These are phyloP conservation scores for Eunapius fragilis DNA, from an alignment of 37 sponge, comb jelly and placozoan species.

Conservation along the genomic window DNA sequence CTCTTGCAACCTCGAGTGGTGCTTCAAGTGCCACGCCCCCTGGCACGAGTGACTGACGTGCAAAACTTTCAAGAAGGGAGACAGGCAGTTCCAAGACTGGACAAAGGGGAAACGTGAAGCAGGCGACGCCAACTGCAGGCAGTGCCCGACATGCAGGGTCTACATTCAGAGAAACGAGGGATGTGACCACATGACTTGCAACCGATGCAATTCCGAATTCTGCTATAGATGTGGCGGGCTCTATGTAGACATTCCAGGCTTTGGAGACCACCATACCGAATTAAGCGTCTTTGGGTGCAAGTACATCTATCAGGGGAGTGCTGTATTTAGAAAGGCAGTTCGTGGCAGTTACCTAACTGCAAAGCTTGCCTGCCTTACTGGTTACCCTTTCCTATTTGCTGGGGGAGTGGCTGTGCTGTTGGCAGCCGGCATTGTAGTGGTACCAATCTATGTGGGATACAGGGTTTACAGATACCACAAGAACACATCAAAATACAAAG, in stretches of 20 bases:
- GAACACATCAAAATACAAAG: slow-evolving; percentile 1
- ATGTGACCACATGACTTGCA: slow-evolving; percentile 86
- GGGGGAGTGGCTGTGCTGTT: slow-evolving; percentile 46
- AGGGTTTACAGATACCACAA: slow-evolving; percentile 48
- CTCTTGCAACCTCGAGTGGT: slow-evolving; percentile 67
- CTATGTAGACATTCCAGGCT: slow-evolving; percentile 4
- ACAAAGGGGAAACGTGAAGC: slow-evolving; percentile 2
- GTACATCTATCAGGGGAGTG: slow-evolving; percentile 34
- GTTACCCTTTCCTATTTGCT: slow-evolving; percentile 54
- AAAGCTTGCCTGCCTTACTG: slow-evolving; percentile 27
- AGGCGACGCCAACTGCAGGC: slow-evolving; percentile 67
- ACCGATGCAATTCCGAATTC: slow-evolving; percentile 60
- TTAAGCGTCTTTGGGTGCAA: slow-evolving; percentile 66
- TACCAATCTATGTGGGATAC: slow-evolving; percentile 62
- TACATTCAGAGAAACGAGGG: slow-evolving; percentile 78
- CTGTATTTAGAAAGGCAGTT: slow-evolving; percentile 28
- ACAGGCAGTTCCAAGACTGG: slow-evolving; percentile 67
- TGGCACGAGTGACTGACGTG: slow-evolving; percentile 77
- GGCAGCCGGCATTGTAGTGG: slow-evolving; percentile 46
- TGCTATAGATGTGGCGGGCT: slow-evolving; percentile 83
- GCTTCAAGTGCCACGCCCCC: slow-evolving; percentile 86
- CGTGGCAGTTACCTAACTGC: slow-evolving; percentile 48
- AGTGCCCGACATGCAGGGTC: slow-evolving; percentile 75
- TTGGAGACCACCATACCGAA: slow-evolving; percentile 48
- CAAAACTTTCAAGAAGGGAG: slow-evolving; percentile 46